Base-by-base conservation (phyloP, 2,888 invertebrate species). In the Rutpela maculata region DNA sequence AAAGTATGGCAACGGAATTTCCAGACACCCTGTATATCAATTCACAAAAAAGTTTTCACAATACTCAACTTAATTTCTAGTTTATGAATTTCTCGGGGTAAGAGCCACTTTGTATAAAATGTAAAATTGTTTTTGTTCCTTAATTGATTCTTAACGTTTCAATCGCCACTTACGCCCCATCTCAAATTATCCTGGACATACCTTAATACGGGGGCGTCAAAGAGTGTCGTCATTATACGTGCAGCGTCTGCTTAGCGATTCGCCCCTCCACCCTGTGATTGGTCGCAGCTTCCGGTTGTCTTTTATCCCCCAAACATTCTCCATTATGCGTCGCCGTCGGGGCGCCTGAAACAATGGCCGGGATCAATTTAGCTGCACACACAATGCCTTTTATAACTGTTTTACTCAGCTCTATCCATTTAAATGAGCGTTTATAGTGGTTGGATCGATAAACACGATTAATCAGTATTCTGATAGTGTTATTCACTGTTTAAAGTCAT, bases 261-360 rank as follows among this genome's bases (percentile, higher is more conserved):
- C 78, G 80, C 81, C 78, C 78, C 80, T 80, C 82, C 82, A 65
- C 83, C 77, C 80, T 78, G 80, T 81, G 85, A 87, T 87, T 88
- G 87, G 87, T 82, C 82, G 84, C 86, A 85, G 86, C 85, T 85
- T 88, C 88, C 87, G 86, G 87, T 85, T 84, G 82, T 80, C 80
- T 78, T 83, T 83, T 81, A 80, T 83, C 82, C 81, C 80, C 72
- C 82, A n/a, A 76, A 78, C 78, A 76, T 76, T 80, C 78, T 67
- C 79, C 76, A 79, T 81, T 80, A 80, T 72, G 79, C 83, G 84
- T 77, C 85, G 84, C 81, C 86, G 83, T 82, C 84, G 82, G 80
- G 85, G 82, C 85, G 85, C 83, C 83, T 83, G 74, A 84, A 84
- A 84, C 81, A 81, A 81, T 80, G 80, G 81, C 78, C 79, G 78